Evolutionary conservation across 2,113 vertebrate species (phyloP).

Genomic region (Otus sunia): DNA sequence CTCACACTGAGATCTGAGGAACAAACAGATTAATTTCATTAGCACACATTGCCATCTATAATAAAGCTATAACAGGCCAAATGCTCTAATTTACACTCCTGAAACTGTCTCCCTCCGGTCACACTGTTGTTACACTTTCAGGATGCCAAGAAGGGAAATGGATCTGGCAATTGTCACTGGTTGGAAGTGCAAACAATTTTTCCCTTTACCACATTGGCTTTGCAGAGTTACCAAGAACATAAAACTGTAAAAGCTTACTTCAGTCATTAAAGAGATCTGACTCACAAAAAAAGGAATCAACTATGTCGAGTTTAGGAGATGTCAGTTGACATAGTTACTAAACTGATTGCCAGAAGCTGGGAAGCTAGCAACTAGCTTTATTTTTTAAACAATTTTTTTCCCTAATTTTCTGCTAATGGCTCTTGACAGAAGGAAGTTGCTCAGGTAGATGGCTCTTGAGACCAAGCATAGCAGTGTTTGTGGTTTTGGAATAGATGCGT

Average conservation of each 20-base stretch:
- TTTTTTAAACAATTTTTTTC: neutral
- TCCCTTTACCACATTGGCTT: neutral
- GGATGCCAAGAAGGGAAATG: slow-evolving; percentile 40
- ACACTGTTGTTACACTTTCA: neutral
- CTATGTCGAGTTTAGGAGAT: neutral
- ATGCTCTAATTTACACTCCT: slow-evolving; percentile 9
- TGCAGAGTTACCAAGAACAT: slow-evolving; percentile 13
- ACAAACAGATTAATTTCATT: slow-evolving; percentile 45
- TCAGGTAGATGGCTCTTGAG: neutral
- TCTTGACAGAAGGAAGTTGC: neutral
- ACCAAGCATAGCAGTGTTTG: neutral
- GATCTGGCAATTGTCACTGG: slow-evolving; percentile 41
- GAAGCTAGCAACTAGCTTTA: neutral
- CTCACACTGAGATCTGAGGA: slow-evolving; percentile 15
- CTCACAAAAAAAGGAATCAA: neutral
- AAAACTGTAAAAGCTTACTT: neutral
- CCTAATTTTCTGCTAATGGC: neutral
- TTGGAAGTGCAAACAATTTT: slow-evolving; percentile 21
- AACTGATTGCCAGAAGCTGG: neutral
- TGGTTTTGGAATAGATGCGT: neutral
- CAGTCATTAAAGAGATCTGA: neutral
- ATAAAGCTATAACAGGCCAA: slow-evolving; percentile 31
- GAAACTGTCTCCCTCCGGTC: slow-evolving; percentile 3
- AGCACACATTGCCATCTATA: slow-evolving; percentile 2
- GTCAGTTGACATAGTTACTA: slow-evolving; percentile 1